These are phyloP conservation scores for Andrena cerasifolii DNA, from an alignment of 1,140 invertebrate genomes.

Conservation along the genomic window DNA sequence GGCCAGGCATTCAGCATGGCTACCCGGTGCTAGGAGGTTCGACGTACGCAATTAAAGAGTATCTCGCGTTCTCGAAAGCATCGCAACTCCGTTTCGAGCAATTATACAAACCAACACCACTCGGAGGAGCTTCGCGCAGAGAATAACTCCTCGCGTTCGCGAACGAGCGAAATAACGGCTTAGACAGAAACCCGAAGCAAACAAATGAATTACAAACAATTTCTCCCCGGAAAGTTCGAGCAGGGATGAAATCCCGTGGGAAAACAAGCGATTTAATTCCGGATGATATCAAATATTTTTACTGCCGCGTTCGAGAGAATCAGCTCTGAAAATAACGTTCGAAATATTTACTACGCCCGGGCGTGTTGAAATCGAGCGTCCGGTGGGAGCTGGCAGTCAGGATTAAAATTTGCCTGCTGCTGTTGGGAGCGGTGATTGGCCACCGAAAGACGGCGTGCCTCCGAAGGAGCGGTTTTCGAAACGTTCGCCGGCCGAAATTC, in stretches of 20 bases:
- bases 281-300: background rate
- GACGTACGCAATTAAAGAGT: slow-evolving; percentile 53
- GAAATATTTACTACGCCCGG: background rate
- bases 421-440: background rate
- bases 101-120: slow-evolving; percentile 14
- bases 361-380: background rate
- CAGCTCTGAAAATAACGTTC: background rate
- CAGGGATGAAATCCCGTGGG: background rate
- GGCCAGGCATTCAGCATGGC: slow-evolving; percentile 59
- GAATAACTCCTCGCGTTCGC: background rate
- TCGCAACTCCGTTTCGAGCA: slow-evolving; percentile 28
- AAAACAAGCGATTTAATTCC: background rate
- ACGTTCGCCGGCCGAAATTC: slow-evolving; percentile 57
- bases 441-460: too few species aligned
- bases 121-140: background rate
- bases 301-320: background rate
- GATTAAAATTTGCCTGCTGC: background rate
- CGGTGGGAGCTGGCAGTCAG: background rate
- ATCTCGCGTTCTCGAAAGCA: slow-evolving; percentile 45
- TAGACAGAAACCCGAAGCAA: background rate
- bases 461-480: slow-evolving; percentile 18
- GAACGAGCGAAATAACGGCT: background rate
- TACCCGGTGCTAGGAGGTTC: slow-evolving; percentile 37
- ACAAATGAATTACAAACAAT: slow-evolving; percentile 34
- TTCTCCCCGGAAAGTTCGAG: background rate